These are phyloP conservation scores for Eubasilissa regina DNA, from an alignment of 1,140 invertebrate species.

Conservation along the genomic window DNA sequence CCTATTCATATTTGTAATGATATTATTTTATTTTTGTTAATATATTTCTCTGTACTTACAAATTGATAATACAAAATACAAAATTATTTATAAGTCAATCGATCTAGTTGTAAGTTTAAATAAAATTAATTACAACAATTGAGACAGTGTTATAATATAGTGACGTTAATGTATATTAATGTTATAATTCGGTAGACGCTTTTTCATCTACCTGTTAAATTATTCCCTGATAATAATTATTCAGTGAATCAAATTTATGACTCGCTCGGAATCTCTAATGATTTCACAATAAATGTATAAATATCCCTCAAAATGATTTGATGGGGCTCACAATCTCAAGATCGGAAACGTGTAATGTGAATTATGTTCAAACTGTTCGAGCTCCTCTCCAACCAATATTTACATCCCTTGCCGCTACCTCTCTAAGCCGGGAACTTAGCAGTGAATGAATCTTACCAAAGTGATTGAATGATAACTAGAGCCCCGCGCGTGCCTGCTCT, in stretches of 20 bases:
- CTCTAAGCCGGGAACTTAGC: not conserved
- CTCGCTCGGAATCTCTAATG: too few relatives aligned
- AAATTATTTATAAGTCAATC: too few relatives aligned
- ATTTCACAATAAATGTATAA: too few relatives aligned
- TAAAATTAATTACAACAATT: too few relatives aligned
- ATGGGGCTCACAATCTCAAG: not conserved
- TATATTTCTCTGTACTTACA: too few relatives aligned
- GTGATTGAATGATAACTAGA: slow-evolving; percentile 50
- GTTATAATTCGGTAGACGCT: not conserved
- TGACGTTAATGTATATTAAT: not conserved
- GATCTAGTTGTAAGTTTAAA: too few relatives aligned
- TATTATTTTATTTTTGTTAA: too few relatives aligned
- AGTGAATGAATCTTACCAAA: slow-evolving; percentile 31
- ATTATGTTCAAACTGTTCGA: not conserved
- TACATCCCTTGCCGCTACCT: not conserved
- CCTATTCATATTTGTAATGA: too few relatives aligned
- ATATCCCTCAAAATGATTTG: too few relatives aligned
- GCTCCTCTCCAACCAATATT: not conserved
- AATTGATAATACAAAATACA: too few relatives aligned
- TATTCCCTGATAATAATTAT: not conserved
- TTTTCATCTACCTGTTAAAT: not conserved
- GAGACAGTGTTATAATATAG: too few relatives aligned
- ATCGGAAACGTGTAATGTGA: not conserved
- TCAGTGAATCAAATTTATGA: too few relatives aligned
- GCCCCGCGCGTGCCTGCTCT: slow-evolving; percentile 39